Evolutionary conservation across 2,888 invertebrate genomes (phyloP).

Genomic region (Sminthurinus aureus): DNA sequence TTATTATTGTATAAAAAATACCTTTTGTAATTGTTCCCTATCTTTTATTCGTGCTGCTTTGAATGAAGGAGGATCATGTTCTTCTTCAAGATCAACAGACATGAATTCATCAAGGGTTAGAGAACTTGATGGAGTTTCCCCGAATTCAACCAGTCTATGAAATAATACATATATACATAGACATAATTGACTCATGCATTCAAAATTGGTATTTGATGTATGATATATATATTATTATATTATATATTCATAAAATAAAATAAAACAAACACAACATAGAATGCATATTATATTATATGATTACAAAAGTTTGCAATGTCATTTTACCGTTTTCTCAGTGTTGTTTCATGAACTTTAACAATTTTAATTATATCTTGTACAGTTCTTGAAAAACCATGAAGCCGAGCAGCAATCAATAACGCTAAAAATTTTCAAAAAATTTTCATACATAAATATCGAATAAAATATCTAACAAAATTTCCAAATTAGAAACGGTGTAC

Average conservation of each 20-base stretch:
- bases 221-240: no score
- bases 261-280: not conserved
- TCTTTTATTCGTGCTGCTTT: constrained; percentile 89
- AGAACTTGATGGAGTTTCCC: constrained; percentile 94
- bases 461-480: not conserved
- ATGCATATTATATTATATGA: not conserved
- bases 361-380: constrained; percentile 89
- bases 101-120: constrained; percentile 96
- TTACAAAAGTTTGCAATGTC: not conserved
- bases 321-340: constrained; percentile 79
- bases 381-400: constrained; percentile 89
- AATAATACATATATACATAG: not conserved
- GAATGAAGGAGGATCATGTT: constrained; percentile 95
- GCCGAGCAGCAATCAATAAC: constrained; percentile 88
- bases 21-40: constrained; percentile 82
- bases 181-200: not conserved
- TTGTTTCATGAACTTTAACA: constrained; percentile 94
- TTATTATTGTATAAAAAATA: constrained; percentile 63
- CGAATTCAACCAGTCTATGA: constrained; percentile 87
- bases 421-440: constrained; percentile 70
- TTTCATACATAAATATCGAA: not conserved
- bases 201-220: no score
- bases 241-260: not conserved
- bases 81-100: constrained; percentile 94
- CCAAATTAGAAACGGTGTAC: not conserved